Percentiles rank a stretch among this genome's conserved stretches.
Evolutionary conservation across 2,797 vertebrate species (phyloP).

Genomic region (Xerus rutilus): DNA sequence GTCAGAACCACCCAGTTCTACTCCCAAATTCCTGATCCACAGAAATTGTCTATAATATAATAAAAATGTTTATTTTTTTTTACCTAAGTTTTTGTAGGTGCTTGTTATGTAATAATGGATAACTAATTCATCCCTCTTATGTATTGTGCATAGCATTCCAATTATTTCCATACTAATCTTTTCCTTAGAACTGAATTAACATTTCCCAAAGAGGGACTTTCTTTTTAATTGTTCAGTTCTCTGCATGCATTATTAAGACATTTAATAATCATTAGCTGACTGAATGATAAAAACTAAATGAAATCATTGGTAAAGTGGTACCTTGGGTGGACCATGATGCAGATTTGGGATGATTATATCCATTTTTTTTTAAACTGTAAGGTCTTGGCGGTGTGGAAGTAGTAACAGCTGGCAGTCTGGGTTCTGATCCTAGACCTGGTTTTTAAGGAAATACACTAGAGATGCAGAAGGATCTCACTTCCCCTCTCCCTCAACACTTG

Average conservation of each 20-base stretch:
- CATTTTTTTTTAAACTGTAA: background rate
- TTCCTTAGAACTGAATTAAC: background rate
- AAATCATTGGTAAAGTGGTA: background rate
- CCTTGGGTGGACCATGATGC: background rate
- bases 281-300: background rate
- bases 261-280: background rate
- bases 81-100: background rate
- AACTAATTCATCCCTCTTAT: background rate
- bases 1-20: background rate
- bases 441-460: background rate
- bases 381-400: background rate
- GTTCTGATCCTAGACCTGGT: background rate
- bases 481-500: background rate
- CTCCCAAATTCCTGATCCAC: background rate
- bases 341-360: background rate
- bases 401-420: background rate
- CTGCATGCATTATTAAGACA: background rate
- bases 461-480: background rate
- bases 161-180: background rate
- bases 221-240: conserved; percentile 14
- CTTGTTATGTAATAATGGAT: background rate
- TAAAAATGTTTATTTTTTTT: background rate
- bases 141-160: background rate
- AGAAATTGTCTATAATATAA: background rate
- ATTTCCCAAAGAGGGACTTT: background rate